phyloP scores from a whole-genome alignment of 2,113 vertebrate genomes.

The Thalassarche chlororhynchos region DNA sequence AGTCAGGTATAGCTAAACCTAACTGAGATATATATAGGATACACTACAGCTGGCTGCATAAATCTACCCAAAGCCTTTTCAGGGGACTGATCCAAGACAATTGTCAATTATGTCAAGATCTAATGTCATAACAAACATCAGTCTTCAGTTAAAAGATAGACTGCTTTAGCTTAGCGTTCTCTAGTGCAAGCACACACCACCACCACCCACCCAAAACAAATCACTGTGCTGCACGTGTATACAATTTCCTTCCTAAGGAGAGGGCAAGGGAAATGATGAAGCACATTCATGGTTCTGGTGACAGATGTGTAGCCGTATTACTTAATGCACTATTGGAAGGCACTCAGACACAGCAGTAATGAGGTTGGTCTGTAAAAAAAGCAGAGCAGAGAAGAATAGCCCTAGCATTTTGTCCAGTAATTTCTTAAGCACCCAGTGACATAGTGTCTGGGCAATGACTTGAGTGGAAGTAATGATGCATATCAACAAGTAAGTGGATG shows the following conservation, averaged over 20 bases:
- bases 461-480: not conserved
- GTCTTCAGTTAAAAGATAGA: not conserved
- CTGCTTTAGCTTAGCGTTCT: not conserved
- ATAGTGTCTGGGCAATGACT: not conserved
- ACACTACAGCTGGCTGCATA: not conserved
- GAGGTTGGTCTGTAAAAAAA: not conserved
- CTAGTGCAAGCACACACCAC: not conserved
- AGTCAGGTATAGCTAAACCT: not conserved
- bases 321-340: not conserved
- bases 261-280: not conserved
- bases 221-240: not conserved
- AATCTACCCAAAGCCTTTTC: not conserved
- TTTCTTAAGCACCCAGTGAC: not conserved
- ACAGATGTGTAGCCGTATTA: not conserved
- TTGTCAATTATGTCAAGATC: not conserved
- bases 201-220: not conserved
- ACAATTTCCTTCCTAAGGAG: not conserved
- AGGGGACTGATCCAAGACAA: not conserved
- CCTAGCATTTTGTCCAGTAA: not conserved
- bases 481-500: not conserved
- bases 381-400: not conserved
- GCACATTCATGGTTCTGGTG: not conserved
- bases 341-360: not conserved
- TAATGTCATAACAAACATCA: not conserved
- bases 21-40: not conserved